These are phyloP conservation scores for Otis tarda DNA, from an alignment of 2,113 vertebrate genomes.

Conservation along the genomic window DNA sequence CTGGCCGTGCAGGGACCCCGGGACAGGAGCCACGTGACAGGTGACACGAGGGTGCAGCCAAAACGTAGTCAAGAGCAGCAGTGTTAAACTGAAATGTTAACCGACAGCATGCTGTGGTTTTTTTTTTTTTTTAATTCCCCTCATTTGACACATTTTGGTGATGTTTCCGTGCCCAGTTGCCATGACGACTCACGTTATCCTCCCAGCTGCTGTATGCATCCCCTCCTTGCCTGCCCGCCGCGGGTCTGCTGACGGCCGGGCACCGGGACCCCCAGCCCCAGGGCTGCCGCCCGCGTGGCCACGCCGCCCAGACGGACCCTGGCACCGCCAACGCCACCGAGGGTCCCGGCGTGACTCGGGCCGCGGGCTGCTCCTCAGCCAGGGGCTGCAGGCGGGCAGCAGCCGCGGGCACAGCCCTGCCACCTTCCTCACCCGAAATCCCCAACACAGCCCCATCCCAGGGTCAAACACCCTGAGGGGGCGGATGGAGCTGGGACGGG, in stretches of 20 bases:
- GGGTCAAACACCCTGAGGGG: background rate
- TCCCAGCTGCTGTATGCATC: background rate
- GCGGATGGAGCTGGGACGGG: background rate
- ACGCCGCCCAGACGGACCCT: background rate
- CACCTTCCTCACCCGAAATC: rapidly evolving
- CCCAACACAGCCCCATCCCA: background rate
- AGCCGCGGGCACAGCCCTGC: background rate
- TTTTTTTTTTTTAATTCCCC: background rate
- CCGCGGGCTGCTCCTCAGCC: background rate
- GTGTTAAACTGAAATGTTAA: background rate
- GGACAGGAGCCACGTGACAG: background rate
- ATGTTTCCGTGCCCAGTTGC: background rate
- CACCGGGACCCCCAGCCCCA: background rate
- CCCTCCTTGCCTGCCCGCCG: too few species aligned
- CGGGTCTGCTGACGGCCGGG: too few species aligned
- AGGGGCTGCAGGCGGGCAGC: background rate
- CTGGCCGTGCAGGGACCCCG: background rate
- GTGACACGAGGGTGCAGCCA: rapidly evolving
- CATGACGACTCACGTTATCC: background rate
- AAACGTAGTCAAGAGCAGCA: background rate
- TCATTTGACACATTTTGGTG: background rate
- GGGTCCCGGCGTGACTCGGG: background rate
- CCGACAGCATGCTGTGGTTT: background rate
- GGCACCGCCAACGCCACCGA: background rate
- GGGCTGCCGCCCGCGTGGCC: rapidly evolving